These are phyloP conservation scores for Aselliscus stoliczkanus DNA, from an alignment of 2,797 vertebrate genomes.

Conservation along the genomic window DNA sequence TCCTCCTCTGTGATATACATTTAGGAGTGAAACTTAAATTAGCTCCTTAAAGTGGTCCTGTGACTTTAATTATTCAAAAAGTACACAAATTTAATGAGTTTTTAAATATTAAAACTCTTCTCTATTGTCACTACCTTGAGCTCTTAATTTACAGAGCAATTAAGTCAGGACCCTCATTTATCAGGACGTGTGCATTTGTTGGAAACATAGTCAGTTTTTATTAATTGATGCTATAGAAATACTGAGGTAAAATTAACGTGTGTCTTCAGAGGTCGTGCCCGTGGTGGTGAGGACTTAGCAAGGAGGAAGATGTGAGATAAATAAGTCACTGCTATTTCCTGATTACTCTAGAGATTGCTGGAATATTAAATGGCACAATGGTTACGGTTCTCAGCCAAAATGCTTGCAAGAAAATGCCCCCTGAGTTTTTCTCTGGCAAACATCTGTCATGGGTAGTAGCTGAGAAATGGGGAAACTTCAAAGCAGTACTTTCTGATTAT, in stretches of 20 bases:
- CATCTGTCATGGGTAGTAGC: conserved; percentile 86
- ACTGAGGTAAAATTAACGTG: conserved; percentile 95
- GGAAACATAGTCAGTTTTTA: conserved; percentile 97
- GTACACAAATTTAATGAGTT: conserved; percentile 95
- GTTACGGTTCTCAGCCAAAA: conserved; percentile 83
- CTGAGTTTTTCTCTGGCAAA: conserved; percentile 83
- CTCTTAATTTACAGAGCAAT: conserved; percentile 99
- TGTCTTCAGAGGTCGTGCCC: conserved; percentile 91
- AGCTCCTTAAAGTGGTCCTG: conserved; percentile 80
- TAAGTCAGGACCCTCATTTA: conserved; percentile 97
- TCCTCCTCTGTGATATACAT: conserved; percentile 78
- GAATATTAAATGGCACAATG: conserved; percentile 82
- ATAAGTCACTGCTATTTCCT: conserved; percentile 85
- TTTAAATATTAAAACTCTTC: conserved; percentile 98
- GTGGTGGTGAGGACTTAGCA: conserved; percentile 84
- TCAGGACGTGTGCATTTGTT: conserved; percentile 94
- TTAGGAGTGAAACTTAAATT: conserved; percentile 84
- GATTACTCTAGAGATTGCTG: conserved; percentile 85
- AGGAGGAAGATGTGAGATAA: conserved; percentile 89
- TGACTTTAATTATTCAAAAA: conserved; percentile 89
- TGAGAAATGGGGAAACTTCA: conserved; percentile 81
- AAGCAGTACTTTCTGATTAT: conserved; percentile 83
- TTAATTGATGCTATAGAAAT: conserved; percentile 95
- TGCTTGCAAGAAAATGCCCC: conserved; percentile 80
- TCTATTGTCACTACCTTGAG: conserved; percentile 94